These are phyloP conservation scores for Teleogryllus occipitalis DNA, from an alignment of 1,140 invertebrate species.

Conservation along the genomic window DNA sequence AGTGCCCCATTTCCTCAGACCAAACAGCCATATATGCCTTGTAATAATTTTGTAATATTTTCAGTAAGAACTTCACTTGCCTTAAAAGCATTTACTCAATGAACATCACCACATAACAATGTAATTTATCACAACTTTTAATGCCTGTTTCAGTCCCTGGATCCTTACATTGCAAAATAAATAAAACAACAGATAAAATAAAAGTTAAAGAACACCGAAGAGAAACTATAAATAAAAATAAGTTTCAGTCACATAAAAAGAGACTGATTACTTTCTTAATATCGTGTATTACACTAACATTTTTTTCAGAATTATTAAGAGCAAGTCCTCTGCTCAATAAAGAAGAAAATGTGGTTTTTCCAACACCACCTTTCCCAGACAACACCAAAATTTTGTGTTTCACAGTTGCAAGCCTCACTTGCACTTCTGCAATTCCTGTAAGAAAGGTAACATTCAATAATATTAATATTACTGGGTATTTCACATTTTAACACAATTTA, in stretches of 20 bases:
- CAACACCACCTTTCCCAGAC: conserved; percentile 96
- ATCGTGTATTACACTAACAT: conserved; percentile 44
- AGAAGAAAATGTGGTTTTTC: conserved; percentile 89
- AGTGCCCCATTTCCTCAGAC: no score
- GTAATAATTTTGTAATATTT: no score
- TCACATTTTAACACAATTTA: neutral
- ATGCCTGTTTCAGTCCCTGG: no score
- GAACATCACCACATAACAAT: no score
- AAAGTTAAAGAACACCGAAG: no score
- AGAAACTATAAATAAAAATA: no score
- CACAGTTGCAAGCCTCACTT: conserved; percentile 62
- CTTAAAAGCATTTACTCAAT: no score
- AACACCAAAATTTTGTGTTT: conserved; percentile 85
- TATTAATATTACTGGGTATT: neutral
- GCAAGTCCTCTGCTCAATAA: conserved; percentile 77
- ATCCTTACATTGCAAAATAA: no score
- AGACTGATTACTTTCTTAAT: neutral
- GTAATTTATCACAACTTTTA: no score
- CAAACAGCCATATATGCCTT: no score
- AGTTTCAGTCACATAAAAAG: neutral
- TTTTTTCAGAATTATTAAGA: conserved; percentile 51
- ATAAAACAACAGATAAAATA: neutral
- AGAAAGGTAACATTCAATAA: conserved; percentile 16
- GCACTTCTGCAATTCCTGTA: conserved; percentile 63
- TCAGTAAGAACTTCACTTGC: no score